Base-by-base conservation (phyloP, 2,888 invertebrate genomes). In the Omphaloscelis lunosa region DNA sequence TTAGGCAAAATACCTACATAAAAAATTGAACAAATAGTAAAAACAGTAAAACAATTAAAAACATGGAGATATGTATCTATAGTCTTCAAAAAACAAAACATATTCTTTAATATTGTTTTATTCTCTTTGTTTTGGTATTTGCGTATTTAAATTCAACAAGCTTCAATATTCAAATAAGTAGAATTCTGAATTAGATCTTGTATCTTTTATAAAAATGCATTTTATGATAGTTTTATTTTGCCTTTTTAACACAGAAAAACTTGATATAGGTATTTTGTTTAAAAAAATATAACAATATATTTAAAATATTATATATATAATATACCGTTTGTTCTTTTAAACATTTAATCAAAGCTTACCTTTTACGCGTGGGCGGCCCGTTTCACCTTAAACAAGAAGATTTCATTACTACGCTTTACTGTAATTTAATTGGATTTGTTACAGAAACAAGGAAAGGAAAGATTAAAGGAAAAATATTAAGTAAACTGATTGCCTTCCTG, bases 361-460 rank as follows among this genome's bases (percentile, higher is more conserved):
- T 79, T 79, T 48, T 56, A 41, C 69, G 23, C 65, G 83, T 56
- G 53, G 78, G 86, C 39, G 58, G 53, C 29, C 53, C 34, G 62
- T 58, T 84, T 56, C 66, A 85, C 79, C 83, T 84, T 75, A 75
- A 84, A 84, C 34, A 53, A 12, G 82, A 72, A 51, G 0, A 48
- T 34, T 58, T 20, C 3, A 20, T 84, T 61, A 82, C 34, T 58
- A 71, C 17, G 17, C 23, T 75, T 75, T 17, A 62, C 72, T 65
- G 34, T 56, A 69, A 75, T 83, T 72, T 72, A 78, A 75, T 79
- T 82, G 27, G 59, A 67, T 75, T 75, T 72, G 53, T 72, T 74
- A 62, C 27, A 61, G 34, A 48, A 41, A 56, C 53, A 69, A 45
- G 48, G 6, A 23, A 41, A 7, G 39, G 17, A 59, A 77, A 68